These are phyloP conservation scores for Philaethria dido DNA, from an alignment of 2,888 invertebrate genomes.

Conservation along the genomic window DNA sequence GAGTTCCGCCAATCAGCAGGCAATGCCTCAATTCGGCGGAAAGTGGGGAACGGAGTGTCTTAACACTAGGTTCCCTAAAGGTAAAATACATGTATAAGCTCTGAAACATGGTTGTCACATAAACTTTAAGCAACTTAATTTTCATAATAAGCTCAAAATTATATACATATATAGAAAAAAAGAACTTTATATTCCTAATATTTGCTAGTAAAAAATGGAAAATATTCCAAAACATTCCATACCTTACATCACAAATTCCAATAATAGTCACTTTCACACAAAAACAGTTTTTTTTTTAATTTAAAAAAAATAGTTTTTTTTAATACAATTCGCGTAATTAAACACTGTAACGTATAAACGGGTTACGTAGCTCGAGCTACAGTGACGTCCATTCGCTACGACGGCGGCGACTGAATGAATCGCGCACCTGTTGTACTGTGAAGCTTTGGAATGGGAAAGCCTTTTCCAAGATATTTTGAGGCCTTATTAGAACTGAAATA, in stretches of 20 bases:
- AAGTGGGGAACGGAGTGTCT: no score
- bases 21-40: no score
- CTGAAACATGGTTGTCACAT: no score
- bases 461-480: constrained; percentile 16
- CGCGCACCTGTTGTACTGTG: constrained; percentile 68
- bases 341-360: neutral
- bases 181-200: neutral
- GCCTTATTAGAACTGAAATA: constrained; percentile 8
- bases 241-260: constrained; percentile 6
- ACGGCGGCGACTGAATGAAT: constrained; percentile 62
- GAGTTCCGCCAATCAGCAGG: no score
- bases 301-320: constrained; percentile 3
- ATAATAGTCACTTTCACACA: neutral
- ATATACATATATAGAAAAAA: neutral
- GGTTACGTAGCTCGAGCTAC: neutral
- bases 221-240: neutral
- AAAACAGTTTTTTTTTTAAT: no score
- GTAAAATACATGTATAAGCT: no score
- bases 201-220: neutral
- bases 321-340: neutral
- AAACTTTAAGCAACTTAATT: no score
- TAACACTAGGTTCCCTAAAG: no score
- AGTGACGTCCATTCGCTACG: constrained; percentile 59
- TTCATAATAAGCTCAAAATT: neutral
- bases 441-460: constrained; percentile 30